Conservation (phyloP, 2,888 invertebrate genomes). For the Pyrochroa serraticornis region DNA sequence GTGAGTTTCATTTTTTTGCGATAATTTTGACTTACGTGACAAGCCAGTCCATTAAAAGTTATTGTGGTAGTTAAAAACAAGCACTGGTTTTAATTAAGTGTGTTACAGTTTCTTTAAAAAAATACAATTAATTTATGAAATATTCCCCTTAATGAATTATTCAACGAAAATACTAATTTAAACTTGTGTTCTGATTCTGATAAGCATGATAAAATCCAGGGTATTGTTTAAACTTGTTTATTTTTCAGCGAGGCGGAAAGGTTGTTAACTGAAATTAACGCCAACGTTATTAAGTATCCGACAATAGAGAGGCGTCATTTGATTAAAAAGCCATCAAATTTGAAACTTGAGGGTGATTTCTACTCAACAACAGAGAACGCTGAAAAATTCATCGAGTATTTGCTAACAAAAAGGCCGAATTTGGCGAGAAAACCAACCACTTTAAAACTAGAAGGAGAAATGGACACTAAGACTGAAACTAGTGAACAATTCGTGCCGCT, state of each 20-base stretch:
- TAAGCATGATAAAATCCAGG: background rate
- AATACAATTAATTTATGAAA: background rate
- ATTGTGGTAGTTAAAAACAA: background rate
- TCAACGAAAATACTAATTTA: constrained; percentile 2
- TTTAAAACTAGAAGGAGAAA: constrained; percentile 51
- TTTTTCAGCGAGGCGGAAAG: constrained; percentile 19
- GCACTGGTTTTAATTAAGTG: background rate
- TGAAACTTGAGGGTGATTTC: constrained; percentile 62
- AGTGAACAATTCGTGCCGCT: constrained; percentile 59
- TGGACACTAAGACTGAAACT: constrained; percentile 60
- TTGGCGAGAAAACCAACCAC: constrained; percentile 56
- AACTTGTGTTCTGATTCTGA: constrained; percentile 4
- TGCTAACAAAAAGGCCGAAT: constrained; percentile 56
- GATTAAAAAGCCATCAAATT: constrained; percentile 56
- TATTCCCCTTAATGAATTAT: background rate
- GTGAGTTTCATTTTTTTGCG: constrained; percentile 24
- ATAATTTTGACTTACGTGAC: constrained; percentile 8
- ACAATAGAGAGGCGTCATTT: constrained; percentile 37
- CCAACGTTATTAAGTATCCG: constrained; percentile 15
- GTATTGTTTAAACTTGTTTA: background rate
- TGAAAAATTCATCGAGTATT: constrained; percentile 59
- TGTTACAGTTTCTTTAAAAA: too few relatives aligned
- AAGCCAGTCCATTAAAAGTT: background rate
- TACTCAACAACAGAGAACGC: constrained; percentile 58
- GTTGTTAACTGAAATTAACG: constrained; percentile 16